Conservation (phyloP, 2,888 invertebrate genomes). For the Fissipunctia ypsillon region DNA sequence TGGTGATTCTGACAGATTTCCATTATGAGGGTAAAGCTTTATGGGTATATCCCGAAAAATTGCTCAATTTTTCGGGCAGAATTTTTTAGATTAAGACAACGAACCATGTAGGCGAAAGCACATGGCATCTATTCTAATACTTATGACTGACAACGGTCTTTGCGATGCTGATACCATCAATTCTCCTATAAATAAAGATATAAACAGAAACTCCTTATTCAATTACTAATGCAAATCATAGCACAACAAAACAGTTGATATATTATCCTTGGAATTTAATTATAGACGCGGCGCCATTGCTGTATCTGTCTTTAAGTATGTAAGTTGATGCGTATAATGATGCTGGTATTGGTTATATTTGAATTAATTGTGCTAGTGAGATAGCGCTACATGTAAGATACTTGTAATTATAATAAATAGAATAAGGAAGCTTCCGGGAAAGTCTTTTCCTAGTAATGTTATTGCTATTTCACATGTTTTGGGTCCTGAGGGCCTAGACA, state of each 20-base stretch:
- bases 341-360: constrained; percentile 22
- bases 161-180: neutral
- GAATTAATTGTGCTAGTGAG: neutral
- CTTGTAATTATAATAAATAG: constrained; percentile 31
- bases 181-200: neutral
- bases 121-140: neutral
- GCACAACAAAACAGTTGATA: constrained; percentile 56
- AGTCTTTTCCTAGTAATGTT: constrained; percentile 9
- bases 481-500: too few species aligned
- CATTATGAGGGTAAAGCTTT: too few species aligned
- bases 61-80: neutral
- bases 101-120: neutral
- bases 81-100: neutral
- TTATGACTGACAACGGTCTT: neutral
- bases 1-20: too few species aligned
- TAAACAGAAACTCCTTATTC: constrained; percentile 25
- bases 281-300: constrained; percentile 50
- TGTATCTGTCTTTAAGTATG: neutral
- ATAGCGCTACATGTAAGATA: neutral
- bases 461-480: too few species aligned
- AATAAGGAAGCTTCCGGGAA: constrained; percentile 3
- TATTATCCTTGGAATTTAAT: constrained; percentile 67
- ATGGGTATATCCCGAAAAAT: too few species aligned
- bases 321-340: constrained; percentile 6
- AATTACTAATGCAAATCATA: constrained; percentile 66